These are phyloP conservation scores for Ganaspis sp. DNA, from an alignment of 1,140 invertebrate species.

Conservation along the genomic window DNA sequence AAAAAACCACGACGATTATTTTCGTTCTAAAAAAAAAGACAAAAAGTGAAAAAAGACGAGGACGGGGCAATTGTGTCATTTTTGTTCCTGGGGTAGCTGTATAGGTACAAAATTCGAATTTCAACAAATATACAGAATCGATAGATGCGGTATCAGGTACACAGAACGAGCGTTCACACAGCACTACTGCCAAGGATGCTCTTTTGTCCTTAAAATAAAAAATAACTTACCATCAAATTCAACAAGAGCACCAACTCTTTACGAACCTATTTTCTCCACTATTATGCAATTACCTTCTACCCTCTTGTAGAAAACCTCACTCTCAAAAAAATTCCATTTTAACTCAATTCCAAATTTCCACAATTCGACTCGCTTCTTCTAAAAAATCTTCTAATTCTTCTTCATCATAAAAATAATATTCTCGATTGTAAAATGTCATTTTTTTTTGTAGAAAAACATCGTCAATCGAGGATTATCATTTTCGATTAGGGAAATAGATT, in stretches of 20 bases:
- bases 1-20: background rate
- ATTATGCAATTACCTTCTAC: too few relatives aligned
- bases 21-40: background rate
- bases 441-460: too few relatives aligned
- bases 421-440: too few relatives aligned
- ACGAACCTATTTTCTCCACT: too few relatives aligned
- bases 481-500: too few relatives aligned
- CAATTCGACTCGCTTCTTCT: too few relatives aligned
- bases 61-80: constrained; percentile 55
- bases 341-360: background rate
- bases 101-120: constrained; percentile 44
- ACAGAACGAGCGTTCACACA: constrained; percentile 52
- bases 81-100: constrained; percentile 33
- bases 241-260: background rate
- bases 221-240: background rate
- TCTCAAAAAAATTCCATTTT: background rate
- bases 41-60: too few relatives aligned
- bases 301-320: too few relatives aligned
- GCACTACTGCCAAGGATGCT: constrained; percentile 33
- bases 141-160: constrained; percentile 68
- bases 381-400: too few relatives aligned
- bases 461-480: too few relatives aligned
- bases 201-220: background rate
- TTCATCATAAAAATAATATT: too few relatives aligned
- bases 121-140: constrained; percentile 50